These are phyloP conservation scores for Andricus grossulariae DNA, from an alignment of 1,140 invertebrate species.

Conservation along the genomic window DNA sequence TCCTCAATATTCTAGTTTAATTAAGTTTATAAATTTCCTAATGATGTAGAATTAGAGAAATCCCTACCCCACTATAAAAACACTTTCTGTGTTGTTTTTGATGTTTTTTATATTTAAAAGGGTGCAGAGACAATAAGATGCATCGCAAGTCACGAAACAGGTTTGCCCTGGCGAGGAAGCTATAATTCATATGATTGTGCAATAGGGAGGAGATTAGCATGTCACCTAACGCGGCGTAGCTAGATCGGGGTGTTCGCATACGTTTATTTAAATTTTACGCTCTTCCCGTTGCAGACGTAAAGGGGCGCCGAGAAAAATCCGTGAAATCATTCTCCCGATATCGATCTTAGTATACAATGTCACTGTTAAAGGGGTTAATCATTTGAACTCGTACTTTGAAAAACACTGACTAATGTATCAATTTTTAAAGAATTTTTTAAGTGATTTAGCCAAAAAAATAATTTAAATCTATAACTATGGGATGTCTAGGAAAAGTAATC, in stretches of 20 bases:
- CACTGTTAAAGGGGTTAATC: slow-evolving; percentile 58
- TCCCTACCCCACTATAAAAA: not conserved
- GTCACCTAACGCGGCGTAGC: slow-evolving; percentile 70
- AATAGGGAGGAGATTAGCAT: slow-evolving; percentile 68
- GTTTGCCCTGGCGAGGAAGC: slow-evolving; percentile 51
- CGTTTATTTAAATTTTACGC: slow-evolving; percentile 75
- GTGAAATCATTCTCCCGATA: slow-evolving; percentile 65
- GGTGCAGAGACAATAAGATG: slow-evolving; percentile 44
- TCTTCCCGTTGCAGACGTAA: slow-evolving; percentile 65
- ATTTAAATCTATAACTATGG: no score
- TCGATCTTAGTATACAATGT: slow-evolving; percentile 33
- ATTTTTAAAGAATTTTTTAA: no score
- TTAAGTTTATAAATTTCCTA: no score
- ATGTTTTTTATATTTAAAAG: not conserved
- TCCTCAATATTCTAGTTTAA: no score
- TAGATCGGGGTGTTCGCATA: slow-evolving; percentile 56
- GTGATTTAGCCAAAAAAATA: no score
- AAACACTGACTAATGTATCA: not conserved
- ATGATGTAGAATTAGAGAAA: no score
- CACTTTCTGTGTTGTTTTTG: not conserved
- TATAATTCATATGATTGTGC: slow-evolving; percentile 59
- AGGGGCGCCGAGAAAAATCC: slow-evolving; percentile 54
- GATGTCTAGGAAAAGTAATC: no score
- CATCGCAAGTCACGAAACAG: slow-evolving; percentile 50
- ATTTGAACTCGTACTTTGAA: slow-evolving; percentile 34